Evolutionary conservation across 2,888 invertebrate species (phyloP).

Genomic region (Cryptocheilus praepositus): DNA sequence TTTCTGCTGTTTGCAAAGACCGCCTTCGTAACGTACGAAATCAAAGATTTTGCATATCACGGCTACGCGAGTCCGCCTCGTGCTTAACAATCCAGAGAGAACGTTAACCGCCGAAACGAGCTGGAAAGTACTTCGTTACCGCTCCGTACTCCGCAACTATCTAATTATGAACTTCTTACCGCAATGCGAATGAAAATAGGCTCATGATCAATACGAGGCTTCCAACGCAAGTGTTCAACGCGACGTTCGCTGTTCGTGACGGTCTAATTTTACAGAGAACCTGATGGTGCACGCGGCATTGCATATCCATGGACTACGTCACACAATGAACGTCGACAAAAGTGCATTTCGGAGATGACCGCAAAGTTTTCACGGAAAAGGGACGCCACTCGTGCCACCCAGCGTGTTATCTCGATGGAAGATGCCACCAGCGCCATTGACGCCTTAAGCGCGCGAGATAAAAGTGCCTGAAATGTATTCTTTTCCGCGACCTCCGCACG

Average conservation of each 20-base stretch:
- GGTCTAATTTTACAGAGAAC: too few relatives aligned
- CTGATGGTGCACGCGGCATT: too few relatives aligned
- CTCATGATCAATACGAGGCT: not conserved
- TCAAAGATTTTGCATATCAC: conserved; percentile 4
- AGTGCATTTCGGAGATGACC: not conserved
- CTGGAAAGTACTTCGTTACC: conserved; percentile 50
- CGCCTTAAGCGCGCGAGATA: conserved; percentile 37
- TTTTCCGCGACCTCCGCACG: conserved; percentile 36
- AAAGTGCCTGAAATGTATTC: conserved; percentile 43
- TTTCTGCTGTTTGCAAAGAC: too few relatives aligned
- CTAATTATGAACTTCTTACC: conserved; percentile 57
- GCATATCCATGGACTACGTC: too few relatives aligned
- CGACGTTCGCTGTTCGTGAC: not conserved
- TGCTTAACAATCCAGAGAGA: not conserved
- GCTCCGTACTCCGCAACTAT: conserved; percentile 53
- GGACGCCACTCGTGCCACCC: too few relatives aligned
- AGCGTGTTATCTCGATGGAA: conserved; percentile 41
- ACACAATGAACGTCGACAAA: not conserved
- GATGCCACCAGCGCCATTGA: conserved; percentile 43
- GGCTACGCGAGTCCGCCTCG: not conserved
- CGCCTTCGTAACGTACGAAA: not conserved
- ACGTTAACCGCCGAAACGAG: conserved; percentile 5
- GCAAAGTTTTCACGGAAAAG: not conserved
- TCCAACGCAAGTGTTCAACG: not conserved
- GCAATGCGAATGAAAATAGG: conserved; percentile 36